Evolutionary conservation across 2,888 invertebrate species (phyloP), one percentile per base, ranked within the genome.

Genomic region (Nemoura dubitans): DNA sequence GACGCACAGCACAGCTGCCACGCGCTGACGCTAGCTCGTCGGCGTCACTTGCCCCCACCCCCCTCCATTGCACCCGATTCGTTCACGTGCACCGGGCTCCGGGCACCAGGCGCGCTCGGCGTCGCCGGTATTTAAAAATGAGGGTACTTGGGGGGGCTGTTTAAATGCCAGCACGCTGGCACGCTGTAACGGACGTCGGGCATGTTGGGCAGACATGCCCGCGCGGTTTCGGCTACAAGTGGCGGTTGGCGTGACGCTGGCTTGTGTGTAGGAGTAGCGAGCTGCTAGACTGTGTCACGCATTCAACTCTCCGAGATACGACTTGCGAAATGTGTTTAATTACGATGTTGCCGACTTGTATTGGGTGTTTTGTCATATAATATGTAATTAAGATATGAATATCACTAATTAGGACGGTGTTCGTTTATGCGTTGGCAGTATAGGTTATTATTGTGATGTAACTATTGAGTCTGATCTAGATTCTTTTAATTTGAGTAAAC

Each of bases 11-110:
- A 2, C 84, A 84, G 84, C 84, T 84, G 84, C 76, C 84, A 84
- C 84, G 84, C 29, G 30, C 81, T 6, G 36, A 36, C 36, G 36
- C 36, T 36, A 10, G 36, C 36, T n/a, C n/a, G 10, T 36, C 81
- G 28, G 29, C 81, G 81, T 29, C 81, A 30, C 81, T 27, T 81
- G 59, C 59, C 59, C 59, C 81, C 81, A 30, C 81, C 81, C 29
- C 81, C 3, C 59, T 3, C 10, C 10, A 21, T 2, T 59, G 59
- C 59, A 36, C 36, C 36, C 36, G 10, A 36, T 36, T 36, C 36
- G 10, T 36, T 36, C 36, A 36, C 26, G 26, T 78, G 30, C 30
- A 29, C 28, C 78, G 27, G 78, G 78, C 78, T 3, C 21, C 76
- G 80, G 36, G n/a, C n/a, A n/a, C n/a, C n/a, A n/a, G n/a, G n/a